Evolutionary conservation across 2,888 invertebrate species (phyloP), one percentile per base, ranked within the genome.

Genomic region (Drosophila limbata): DNA sequence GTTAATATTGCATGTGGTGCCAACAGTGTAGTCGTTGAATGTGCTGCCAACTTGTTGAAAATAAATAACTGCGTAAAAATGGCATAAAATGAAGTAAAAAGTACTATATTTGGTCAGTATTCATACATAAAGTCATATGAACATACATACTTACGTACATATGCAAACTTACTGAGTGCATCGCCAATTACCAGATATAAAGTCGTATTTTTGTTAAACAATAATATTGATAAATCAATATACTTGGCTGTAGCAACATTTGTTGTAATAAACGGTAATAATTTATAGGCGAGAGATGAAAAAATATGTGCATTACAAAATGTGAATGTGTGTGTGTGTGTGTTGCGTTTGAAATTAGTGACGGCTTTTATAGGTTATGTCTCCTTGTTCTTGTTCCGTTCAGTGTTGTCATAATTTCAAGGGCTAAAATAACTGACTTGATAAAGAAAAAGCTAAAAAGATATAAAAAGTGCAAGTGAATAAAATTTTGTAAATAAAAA

Each of bases 351-450:
- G n/a, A 62, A 47, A 13, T 25, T 19, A 33, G 35, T 50, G 51
- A 21, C 37, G 40, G 33, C 39, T 67, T 47, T 73, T 73, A 21
- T 56, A 74, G 73, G 73, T 74, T 74, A 74, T 61, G 73, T 74
- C 48, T 31, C 19, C 39, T 31, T 61, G 25, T 63, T 69, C 51
- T 47, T 51, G n/a, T 25, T 62, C 35, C 47, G n/a, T 37, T 13
- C n/a, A 37, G 37, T 37, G 37, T n/a, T 37, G 37, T 6, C 37
- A 10, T 10, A 31, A 37, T n/a, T 37, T 0, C 13, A n/a, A 37
- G 37, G 8, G 37, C 37, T n/a, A n/a, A 37, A 37, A n/a, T n/a
- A n/a, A n/a, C 37, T 37, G n/a, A n/a, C n/a, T n/a, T 37, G 13
- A 13, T 11, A 35, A 35, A 4, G 35, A 13, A 35, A 35, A 13